Conservation (phyloP, 2,797 vertebrate species). For the Dicrostonyx torquatus region DNA sequence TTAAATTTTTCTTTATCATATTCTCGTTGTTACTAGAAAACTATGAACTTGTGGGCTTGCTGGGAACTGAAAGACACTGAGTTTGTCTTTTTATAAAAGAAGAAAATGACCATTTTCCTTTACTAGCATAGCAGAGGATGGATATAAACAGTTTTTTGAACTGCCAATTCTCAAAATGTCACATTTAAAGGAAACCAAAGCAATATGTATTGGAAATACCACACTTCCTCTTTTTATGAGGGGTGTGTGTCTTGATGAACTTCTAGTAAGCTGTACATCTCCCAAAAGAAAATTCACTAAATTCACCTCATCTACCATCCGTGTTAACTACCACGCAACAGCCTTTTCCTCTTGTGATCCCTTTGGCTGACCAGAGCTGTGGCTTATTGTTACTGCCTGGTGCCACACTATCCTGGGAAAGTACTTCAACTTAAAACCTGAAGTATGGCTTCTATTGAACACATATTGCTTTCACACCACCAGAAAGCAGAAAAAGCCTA, state of each 20-base stretch:
- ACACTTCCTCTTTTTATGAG: background rate
- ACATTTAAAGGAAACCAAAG: background rate
- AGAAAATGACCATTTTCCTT: background rate
- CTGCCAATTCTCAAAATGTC: background rate
- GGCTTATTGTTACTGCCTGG: background rate
- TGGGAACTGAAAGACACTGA: background rate
- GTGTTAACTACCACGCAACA: background rate
- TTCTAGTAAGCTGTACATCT: background rate
- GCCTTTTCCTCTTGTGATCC: too few species aligned
- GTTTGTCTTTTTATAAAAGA: background rate
- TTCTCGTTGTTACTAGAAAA: background rate
- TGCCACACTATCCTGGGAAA: background rate
- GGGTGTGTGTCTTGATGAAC: background rate
- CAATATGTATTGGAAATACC: background rate
- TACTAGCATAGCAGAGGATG: background rate
- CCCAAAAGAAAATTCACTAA: background rate
- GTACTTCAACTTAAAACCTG: background rate
- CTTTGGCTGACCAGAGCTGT: background rate
- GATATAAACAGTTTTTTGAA: background rate
- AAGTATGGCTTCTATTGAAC: background rate
- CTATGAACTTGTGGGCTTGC: background rate
- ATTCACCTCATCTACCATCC: background rate
- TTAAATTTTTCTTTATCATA: background rate
- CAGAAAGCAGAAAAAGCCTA: background rate
- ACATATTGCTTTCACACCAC: background rate